Evolutionary conservation across 2,797 vertebrate genomes (phyloP), one percentile per base, ranked within the genome.

Genomic region (Intellagama lesueurii): DNA sequence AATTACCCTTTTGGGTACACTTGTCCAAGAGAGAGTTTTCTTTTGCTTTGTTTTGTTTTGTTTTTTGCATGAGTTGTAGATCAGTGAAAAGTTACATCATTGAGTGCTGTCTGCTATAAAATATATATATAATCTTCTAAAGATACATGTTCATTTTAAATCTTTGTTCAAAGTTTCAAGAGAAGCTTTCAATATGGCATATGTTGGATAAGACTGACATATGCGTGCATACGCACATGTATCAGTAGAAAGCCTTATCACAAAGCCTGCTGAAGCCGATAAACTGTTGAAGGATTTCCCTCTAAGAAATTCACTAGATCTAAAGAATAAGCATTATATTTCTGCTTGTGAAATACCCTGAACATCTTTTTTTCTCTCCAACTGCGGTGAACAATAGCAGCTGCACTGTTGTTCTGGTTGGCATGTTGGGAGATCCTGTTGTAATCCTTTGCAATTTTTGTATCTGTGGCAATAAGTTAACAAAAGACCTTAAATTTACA

Each of bases 401-500:
- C 78, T 83, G 7, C 16, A 70, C 11, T 75, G 1, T 73, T 88
- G 28, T 89, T 0, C 83, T 89, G 81, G 11, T 81, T 92, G 78
- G 32, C 85, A 92, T 88, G 47, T 49, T 69, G 89, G 90, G 35
- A 89, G 91, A 76, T 86, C 76, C 56, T 3, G 17, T 32, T 82
- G 81, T 90, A 60, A 81, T 81, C 78, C n/a, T 35, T 47, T 73
- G 5, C 9, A 5, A 84, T 56, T 73, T 56, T 11, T 12, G 52
- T 56, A 77, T 32, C 35, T 44, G 76, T 77, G 79, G 16, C 52
- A 56, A 83, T 69, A 76, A 9, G 6, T 64, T 89, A 68, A 77
- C 26, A 89, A 84, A 70, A 40, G 14, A n/a, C n/a, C 69, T 81
- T 19, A 35, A 30, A 19, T 75, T 72, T 35, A 87, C 87, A 77